Evolutionary conservation across 2,113 vertebrate genomes (phyloP), one percentile per base, ranked within the genome.

Genomic region (Myiopsitta monachus): DNA sequence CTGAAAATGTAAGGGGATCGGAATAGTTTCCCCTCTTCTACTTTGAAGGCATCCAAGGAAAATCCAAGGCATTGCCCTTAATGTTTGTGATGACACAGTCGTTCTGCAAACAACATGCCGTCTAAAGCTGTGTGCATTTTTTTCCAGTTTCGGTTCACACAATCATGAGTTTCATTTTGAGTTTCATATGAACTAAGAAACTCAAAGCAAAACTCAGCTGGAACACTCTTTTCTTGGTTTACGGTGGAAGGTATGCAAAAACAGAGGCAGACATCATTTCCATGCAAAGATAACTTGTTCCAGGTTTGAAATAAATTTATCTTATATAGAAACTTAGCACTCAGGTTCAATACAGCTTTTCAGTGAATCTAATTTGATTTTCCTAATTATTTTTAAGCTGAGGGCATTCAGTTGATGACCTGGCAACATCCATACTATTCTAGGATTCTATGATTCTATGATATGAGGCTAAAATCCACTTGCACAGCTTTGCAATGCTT

Each of bases 131-230:
- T 44, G 36, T 7, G 43, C 61, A 52, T 54, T 91, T 95, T 91
- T 93, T 80, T 88, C 81, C 46, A 67, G 86, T 96, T 97, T 95
- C 51, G 6, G 72, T 96, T 95, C 85, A 90, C 77, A 94, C 41
- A 88, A 75, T 43, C 54, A 24, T 44, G 59, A 88, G 47, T 94
- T 95, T 95, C 91, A 91, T 84, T 96, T 83, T 87, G 94, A 94
- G 70, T 88, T 96, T 94, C 69, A 55, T 78, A 90, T 57, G 88
- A 92, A 64, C 43, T 74, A 85, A 88, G 38, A 95, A 91, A 96
- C 87, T 93, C 92, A 94, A 93, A 96, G 64, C 54, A 96, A 96
- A 96, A 92, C 87, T 92, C 72, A 95, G 84, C 72, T 95, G 92
- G 61, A 95, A 49, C 31, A 44, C 54, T 91, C 38, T 95, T 91